Evolutionary conservation across 2,113 vertebrate genomes (phyloP), one percentile per base, ranked within the genome.

Genomic region (Tenebrosternarchus preto): DNA sequence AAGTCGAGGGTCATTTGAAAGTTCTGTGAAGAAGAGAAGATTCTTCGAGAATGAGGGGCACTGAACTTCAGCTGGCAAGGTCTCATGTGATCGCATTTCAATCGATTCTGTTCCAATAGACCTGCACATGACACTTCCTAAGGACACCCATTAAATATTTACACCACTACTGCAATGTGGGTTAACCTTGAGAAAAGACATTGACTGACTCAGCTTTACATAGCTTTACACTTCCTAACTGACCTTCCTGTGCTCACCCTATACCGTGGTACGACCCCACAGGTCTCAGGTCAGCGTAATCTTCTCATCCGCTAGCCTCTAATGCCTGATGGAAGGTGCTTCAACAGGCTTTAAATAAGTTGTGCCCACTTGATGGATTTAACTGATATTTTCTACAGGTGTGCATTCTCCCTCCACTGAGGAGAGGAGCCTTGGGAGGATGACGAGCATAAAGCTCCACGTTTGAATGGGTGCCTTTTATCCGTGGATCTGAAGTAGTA

Each of bases 131-230:
- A 78, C 56, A 68, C 75, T 67, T 81, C 63, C 56, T 71, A 56
- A 76, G 56, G 33, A 64, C 50, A 71, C 55, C 57, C 81, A 86
- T 83, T 87, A 83, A 85, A 83, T 82, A 86, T 87, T 86, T 76
- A 86, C 50, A 63, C 39, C n/a, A 39, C 24, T 73, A 46, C 67
- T 66, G 36, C 36, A 71, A 75, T 73, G 81, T 74, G 66, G 36
- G n/a, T 59, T 84, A 72, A 86, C 82, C 75, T 81, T 86, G 76
- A 86, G 61, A 56, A 56, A 81, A 50, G 27, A 50, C 61, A 76
- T 82, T 59, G 50, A 55, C 25, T 84, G 78, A 77, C 79, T 73
- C 36, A 64, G 29, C 73, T 78, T 78, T 74, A 69, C 76, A 46
- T 59, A 57, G 66, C 73, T 20, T 43, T 76, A 39, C 61, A 73